Percentiles rank a stretch among this genome's conserved stretches.
These are phyloP conservation scores for Eupeodes corollae DNA, from an alignment of 1,140 invertebrate species.

Conservation along the genomic window DNA sequence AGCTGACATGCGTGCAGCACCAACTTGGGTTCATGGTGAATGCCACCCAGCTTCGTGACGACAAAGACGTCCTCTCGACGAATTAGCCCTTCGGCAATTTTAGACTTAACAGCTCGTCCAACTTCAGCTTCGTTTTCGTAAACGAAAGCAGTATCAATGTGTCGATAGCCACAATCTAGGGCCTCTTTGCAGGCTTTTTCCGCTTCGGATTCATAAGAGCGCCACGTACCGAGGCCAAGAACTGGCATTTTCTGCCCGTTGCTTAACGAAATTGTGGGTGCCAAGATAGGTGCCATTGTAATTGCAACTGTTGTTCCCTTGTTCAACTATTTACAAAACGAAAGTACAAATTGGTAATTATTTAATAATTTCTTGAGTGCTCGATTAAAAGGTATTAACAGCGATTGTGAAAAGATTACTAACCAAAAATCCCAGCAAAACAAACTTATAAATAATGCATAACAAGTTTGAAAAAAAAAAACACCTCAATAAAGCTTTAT, in stretches of 20 bases:
- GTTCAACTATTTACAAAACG: no score
- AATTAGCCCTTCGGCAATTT: conserved; percentile 53
- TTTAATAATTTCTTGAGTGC: no score
- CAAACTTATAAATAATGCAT: no score
- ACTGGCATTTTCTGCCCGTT: conserved; percentile 52
- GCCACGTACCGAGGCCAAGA: conserved; percentile 64
- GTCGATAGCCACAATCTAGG: conserved; percentile 59
- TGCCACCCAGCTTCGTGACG: conserved; percentile 48
- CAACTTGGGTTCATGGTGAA: conserved; percentile 28
- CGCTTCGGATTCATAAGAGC: conserved; percentile 48
- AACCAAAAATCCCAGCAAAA: no score
- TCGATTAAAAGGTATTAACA: no score
- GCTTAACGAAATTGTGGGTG: conserved; percentile 43
- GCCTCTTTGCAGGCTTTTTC: conserved; percentile 50
- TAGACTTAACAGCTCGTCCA: conserved; percentile 54
- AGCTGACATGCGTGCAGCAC: conserved; percentile 36
- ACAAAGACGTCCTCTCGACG: conserved; percentile 57
- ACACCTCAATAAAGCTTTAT: no score
- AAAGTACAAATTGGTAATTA: no score
- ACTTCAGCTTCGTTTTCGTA: conserved; percentile 65
- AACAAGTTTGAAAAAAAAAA: no score
- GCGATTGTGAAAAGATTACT: no score
- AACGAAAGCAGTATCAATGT: conserved; percentile 66
- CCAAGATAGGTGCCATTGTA: conserved; percentile 22
- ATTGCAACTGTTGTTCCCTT: conserved; percentile 3